Evolutionary conservation across 1,140 invertebrate genomes (phyloP).

Genomic region (Drosophila lacteicornis): DNA sequence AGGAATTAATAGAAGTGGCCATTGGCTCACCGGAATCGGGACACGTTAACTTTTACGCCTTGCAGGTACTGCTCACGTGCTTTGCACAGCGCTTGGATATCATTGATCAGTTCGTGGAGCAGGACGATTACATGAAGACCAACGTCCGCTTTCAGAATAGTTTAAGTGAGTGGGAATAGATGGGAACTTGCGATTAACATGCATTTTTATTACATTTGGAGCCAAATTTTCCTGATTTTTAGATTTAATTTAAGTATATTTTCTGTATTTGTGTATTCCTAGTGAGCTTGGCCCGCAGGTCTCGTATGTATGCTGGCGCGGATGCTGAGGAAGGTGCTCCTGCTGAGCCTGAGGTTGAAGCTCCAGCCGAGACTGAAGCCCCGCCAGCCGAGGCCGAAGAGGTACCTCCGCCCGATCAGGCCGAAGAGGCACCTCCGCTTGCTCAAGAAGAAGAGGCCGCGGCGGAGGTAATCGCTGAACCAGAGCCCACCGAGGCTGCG

Average conservation of each 20-base stretch:
- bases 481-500: background rate
- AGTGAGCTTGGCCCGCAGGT: constrained; percentile 40
- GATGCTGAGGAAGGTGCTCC: constrained; percentile 43
- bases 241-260: background rate
- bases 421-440: background rate
- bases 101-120: constrained; percentile 61
- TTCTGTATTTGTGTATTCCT: background rate
- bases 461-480: background rate
- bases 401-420: background rate
- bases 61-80: constrained; percentile 90
- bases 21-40: constrained; percentile 86
- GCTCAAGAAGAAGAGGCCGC: constrained; percentile 8
- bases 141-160: constrained; percentile 61
- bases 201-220: background rate
- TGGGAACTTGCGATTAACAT: background rate
- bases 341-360: constrained; percentile 17
- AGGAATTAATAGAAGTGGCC: constrained; percentile 79
- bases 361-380: constrained; percentile 13
- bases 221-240: background rate
- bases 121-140: constrained; percentile 62
- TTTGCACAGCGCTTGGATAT: constrained; percentile 87
- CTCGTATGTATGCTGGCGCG: constrained; percentile 59
- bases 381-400: background rate
- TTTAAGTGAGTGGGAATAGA: constrained; percentile 44
- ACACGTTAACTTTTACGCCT: constrained; percentile 91